Base-by-base conservation (phyloP, 2,113 vertebrate species). In the Oreocharis arfaki region DNA sequence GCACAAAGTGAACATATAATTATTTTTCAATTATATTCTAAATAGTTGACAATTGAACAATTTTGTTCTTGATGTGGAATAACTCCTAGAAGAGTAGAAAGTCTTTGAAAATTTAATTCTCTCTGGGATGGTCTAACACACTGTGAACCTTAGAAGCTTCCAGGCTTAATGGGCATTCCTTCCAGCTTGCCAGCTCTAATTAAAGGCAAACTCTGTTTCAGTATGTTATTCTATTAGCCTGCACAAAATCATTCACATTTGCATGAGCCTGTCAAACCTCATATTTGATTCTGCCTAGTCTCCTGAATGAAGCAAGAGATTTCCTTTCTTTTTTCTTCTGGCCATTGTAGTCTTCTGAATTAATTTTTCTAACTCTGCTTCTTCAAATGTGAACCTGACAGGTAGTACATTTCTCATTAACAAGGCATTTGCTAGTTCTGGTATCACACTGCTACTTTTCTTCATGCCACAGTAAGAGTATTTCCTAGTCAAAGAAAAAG, bases 221-320 rank as follows among this genome's bases (percentile, higher is more conserved):
- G 47, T 87, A 39, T 26, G 46, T 60, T 78, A 49, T 95, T 95
- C 81, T 92, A 47, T 94, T 95, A 91, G 61, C 94, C 90, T 85
- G 87, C 91, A 91, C 87, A 96, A 93, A 87, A 94, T 95, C 83
- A 87, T 33, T 90, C 59, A 68, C 52, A 87, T 94, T 94, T 95
- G 68, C 56, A 79, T 81, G 19, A 80, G 30, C 76, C 56, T 93
- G 64, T 94, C 93, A 94, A 92, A 96, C 50, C 55, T 68, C 53
- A 69, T 95, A 65, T 87, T 93, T 91, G 94, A 90, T 93, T 39
- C 64, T 95, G 65, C 47, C 87, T 81, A 16, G 42, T 75, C 33
- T 78, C 60, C 46, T 46, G 67, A 95, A 77, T 39, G 64, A 94
- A 75, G 50, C 53, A 84, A 17, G 53, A 74, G 24, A 57, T 60